Evolutionary conservation across 2,113 vertebrate species (phyloP).

Genomic region (Delphinus delphis): DNA sequence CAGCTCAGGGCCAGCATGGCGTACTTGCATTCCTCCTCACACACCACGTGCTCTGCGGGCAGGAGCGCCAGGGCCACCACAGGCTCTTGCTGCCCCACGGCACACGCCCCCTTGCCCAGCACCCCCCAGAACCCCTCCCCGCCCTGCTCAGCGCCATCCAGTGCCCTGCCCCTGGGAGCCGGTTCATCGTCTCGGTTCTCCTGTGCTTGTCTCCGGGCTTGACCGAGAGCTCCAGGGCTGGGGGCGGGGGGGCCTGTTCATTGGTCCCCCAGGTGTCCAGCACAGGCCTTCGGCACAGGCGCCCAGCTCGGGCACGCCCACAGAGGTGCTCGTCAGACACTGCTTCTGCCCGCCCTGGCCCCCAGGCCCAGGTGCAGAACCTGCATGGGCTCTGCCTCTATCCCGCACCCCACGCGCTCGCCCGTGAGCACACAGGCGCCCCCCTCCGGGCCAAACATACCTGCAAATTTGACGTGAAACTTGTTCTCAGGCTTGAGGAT

Average conservation of each 20-base stretch:
- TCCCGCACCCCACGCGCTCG: fast-evolving
- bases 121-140: background rate
- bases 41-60: slow-evolving; percentile 89
- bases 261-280: background rate
- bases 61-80: background rate
- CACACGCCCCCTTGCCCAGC: fast-evolving
- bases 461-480: slow-evolving; percentile 91
- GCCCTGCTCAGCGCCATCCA: no score
- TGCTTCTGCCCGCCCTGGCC: background rate
- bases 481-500: slow-evolving; percentile 92
- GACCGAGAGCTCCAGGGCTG: background rate
- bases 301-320: fast-evolving
- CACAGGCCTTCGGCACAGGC: fast-evolving
- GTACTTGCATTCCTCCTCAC: slow-evolving; percentile 90
- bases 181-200: background rate
- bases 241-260: fast-evolving
- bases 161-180: fast-evolving
- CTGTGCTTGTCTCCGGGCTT: background rate
- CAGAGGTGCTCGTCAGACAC: no score
- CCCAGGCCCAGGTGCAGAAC: no score
- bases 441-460: slow-evolving; percentile 64
- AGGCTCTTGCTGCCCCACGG: fast-evolving
- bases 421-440: background rate
- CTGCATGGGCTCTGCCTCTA: background rate
- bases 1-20: slow-evolving; percentile 92